Base-by-base conservation (phyloP, 1,140 invertebrate species). In the Drosophila willistoni region DNA sequence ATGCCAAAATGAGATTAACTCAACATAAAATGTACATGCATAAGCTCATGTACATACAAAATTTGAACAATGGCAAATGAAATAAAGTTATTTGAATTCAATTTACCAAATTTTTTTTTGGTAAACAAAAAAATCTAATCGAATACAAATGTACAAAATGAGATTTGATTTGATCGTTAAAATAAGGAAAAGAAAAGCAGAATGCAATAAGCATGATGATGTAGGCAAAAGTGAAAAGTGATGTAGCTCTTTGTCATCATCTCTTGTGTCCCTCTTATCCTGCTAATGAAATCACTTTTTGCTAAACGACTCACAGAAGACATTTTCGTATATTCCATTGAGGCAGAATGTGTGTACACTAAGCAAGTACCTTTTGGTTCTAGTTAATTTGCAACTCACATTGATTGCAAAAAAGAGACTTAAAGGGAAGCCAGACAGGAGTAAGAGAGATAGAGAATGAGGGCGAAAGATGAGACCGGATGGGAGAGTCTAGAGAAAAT, bases 1-100 rank as follows among this genome's bases (percentile, higher is more conserved):
- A 59, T 59, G 34, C 44, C 44, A 59, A 59, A 59, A 59, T 59
- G 56, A 34, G 56, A 59, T 59, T 59, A 59, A 59, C 33, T 59
- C 14, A 10, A 29, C 25, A 34, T 57, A 33, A 57, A 57, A 34
- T 17, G 29, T 57, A 51, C 17, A 47, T 47, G 29, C 14, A 14
- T 36, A 56, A 25, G 25, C 54, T n/a, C 25, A 33, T 33, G 19
- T 19, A n/a, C 13, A 56, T 56, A 33, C 54, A 56, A 56, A 39
- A 59, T 59, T 59, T 59, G 10, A 59, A 59, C 33, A 59, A 59
- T 12, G 17, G 17, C 33, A 59, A 59, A 39, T 10, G 14, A 59
- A 59, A 59, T 39, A 59, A 59, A 19, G 7, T 47, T 47, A 47
- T 47, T 47, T 19, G 9, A 17, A 47, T 47, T 19, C 44, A 47